Conservation (phyloP, 2,113 vertebrate species). For the Barbus barbus region DNA sequence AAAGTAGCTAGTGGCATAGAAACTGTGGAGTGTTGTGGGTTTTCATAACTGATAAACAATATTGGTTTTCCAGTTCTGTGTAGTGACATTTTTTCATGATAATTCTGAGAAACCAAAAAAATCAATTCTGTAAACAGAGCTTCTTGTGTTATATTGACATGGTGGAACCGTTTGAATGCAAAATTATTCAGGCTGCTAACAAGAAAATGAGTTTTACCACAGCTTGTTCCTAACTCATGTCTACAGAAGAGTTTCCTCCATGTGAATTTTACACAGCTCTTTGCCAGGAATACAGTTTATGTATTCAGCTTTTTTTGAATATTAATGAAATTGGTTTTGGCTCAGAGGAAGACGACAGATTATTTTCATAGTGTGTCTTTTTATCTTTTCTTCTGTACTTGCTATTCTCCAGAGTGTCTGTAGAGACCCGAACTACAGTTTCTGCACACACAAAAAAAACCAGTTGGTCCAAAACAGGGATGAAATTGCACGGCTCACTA, state of each 20-base stretch:
- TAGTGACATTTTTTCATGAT: background rate
- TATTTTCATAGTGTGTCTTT: slow-evolving; percentile 43
- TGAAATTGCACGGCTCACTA: no score
- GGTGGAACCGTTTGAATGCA: background rate
- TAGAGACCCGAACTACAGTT: background rate
- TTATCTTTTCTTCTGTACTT: background rate
- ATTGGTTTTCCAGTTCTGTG: background rate
- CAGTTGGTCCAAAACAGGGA: background rate
- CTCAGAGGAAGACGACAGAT: background rate
- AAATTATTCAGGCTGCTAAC: background rate
- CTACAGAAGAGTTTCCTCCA: background rate
- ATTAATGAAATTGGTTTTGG: slow-evolving; percentile 38
- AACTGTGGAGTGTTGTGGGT: background rate
- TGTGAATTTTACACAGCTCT: background rate
- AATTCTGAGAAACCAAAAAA: background rate
- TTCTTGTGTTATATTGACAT: background rate
- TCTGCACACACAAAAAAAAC: background rate
- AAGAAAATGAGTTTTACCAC: background rate
- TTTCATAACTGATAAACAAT: slow-evolving; percentile 19
- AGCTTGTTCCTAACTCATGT: background rate
- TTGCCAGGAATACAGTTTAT: background rate
- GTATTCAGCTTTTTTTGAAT: background rate
- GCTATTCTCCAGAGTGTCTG: slow-evolving; percentile 23
- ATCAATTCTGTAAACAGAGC: background rate
- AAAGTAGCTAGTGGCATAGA: slow-evolving; percentile 10